These are phyloP conservation scores for Siderastrea radians DNA, from an alignment of 92 coral and sea anemone genomes.

Conservation along the genomic window DNA sequence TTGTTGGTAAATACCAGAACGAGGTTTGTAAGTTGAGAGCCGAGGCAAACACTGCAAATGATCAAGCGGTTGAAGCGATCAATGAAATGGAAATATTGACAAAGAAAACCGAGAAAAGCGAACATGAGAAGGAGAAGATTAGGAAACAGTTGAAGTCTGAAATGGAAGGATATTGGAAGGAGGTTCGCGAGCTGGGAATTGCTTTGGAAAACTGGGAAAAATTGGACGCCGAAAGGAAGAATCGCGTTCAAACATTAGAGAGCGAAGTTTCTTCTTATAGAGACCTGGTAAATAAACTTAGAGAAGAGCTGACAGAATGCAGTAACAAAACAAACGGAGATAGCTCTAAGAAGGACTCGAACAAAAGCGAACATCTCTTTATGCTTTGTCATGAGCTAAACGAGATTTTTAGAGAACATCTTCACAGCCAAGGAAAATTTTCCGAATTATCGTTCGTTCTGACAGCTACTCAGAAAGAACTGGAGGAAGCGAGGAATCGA, in stretches of 20 bases:
- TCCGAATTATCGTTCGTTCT: conserved; percentile 50
- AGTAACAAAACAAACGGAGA: not conserved
- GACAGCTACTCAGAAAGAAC: conserved; percentile 61
- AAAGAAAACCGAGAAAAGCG: conserved; percentile 79
- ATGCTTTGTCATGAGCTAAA: conserved; percentile 67
- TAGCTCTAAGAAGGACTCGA: not conserved
- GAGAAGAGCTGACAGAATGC: conserved; percentile 9
- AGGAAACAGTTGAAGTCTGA: conserved; percentile 54
- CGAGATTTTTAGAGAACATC: conserved; percentile 72
- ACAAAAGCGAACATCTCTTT: conserved; percentile 53
- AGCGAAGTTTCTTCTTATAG: conserved; percentile 33
- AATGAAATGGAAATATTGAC: conserved; percentile 79
- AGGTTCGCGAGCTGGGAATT: conserved; percentile 63
- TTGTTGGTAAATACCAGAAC: conserved; percentile 53
- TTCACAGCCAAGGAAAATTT: conserved; percentile 66
- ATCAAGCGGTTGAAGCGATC: conserved; percentile 66
- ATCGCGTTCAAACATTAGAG: conserved; percentile 46
- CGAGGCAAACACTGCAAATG: conserved; percentile 60
- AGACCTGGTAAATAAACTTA: conserved; percentile 27
- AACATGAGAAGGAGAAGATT: conserved; percentile 48
- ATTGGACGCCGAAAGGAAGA: conserved; percentile 34
- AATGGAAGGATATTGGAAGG: conserved; percentile 64
- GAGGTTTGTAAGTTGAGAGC: conserved; percentile 64
- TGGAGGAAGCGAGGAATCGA: conserved; percentile 70
- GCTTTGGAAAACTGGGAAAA: conserved; percentile 50